These are phyloP conservation scores for Electrophaes corylata DNA, from an alignment of 2,888 invertebrate species.

Conservation along the genomic window DNA sequence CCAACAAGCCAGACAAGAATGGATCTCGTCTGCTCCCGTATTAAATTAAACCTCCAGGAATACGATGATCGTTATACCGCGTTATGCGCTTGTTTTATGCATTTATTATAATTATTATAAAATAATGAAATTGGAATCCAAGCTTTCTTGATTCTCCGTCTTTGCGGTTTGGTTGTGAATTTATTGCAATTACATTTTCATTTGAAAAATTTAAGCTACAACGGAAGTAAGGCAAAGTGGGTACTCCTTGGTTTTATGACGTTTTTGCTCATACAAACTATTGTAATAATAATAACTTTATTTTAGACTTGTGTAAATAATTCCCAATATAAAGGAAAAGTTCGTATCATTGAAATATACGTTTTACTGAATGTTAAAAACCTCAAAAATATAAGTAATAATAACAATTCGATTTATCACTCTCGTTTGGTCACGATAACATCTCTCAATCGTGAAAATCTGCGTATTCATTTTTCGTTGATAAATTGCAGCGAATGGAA, in stretches of 20 bases:
- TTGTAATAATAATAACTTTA: no score
- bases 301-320: no score
- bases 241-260: no score
- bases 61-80: constrained; percentile 27
- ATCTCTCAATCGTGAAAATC: constrained; percentile 41
- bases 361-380: no score
- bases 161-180: background rate
- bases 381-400: constrained; percentile 18
- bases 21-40: constrained; percentile 27
- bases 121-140: constrained; percentile 1
- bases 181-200: constrained; percentile 1
- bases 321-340: no score
- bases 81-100: constrained; percentile 3
- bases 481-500: constrained; percentile 49
- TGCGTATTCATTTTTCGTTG: constrained; percentile 49
- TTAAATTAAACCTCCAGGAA: constrained; percentile 30
- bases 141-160: background rate
- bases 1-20: constrained; percentile 25
- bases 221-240: no score
- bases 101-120: constrained; percentile 6
- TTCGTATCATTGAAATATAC: no score
- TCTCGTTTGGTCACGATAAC: constrained; percentile 24
- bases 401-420: constrained; percentile 33
- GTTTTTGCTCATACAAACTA: no score
- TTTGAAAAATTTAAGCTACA: no score